These are phyloP conservation scores for Coilia nasus DNA, from an alignment of 2,797 vertebrate species.

Conservation along the genomic window DNA sequence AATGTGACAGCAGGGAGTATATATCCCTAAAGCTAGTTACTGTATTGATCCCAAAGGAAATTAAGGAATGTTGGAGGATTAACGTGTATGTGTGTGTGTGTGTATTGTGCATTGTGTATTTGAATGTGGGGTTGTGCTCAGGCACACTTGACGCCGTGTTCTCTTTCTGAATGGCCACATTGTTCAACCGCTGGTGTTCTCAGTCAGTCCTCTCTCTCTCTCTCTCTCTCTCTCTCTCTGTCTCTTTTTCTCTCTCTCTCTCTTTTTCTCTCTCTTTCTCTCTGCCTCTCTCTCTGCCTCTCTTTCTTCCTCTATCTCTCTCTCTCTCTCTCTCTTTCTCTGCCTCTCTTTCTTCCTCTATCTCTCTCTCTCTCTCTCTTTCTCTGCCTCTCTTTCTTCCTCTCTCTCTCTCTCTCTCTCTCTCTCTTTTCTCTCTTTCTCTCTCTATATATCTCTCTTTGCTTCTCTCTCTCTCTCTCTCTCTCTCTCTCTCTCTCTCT, in stretches of 20 bases:
- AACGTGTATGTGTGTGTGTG: not conserved
- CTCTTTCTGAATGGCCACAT: too few relatives aligned
- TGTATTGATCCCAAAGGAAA: too few relatives aligned
- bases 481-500: too few relatives aligned
- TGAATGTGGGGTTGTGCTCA: too few relatives aligned
- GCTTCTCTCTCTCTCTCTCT: too few relatives aligned
- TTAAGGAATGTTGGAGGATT: too few relatives aligned
- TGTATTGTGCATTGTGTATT: constrained; percentile 4
- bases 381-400: constrained; percentile 20
- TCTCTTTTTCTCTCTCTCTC: not conserved
- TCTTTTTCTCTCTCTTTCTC: not conserved
- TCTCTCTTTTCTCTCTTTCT: too few relatives aligned
- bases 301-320: too few relatives aligned
- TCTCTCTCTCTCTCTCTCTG: not conserved
- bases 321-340: not conserved
- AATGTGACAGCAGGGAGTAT: too few relatives aligned
- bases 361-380: constrained; percentile 1
- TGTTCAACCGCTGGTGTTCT: not conserved
- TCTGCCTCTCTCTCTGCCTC: constrained; percentile 18
- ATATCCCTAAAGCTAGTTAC: too few relatives aligned
- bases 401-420: not conserved
- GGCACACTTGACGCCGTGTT: too few relatives aligned
- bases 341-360: not conserved
- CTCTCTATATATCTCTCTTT: too few relatives aligned
- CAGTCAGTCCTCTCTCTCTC: not conserved